Base-by-base conservation (phyloP, 2,113 vertebrate species). In the Coptodon bakossiorum region DNA sequence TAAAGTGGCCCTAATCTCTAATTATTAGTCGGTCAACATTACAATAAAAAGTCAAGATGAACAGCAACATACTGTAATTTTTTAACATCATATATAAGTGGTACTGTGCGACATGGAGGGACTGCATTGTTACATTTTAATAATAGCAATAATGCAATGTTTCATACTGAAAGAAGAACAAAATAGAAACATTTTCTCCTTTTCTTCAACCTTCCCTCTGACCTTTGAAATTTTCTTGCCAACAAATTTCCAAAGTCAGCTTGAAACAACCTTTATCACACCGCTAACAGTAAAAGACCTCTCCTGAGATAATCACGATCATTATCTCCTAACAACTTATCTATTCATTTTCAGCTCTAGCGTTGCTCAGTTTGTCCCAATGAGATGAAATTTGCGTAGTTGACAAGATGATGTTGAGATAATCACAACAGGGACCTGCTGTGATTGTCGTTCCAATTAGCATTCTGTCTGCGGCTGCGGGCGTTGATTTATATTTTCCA, bases 391-490 rank as follows among this genome's bases (percentile, higher is more conserved):
- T 91, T 79, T 93, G 93, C 84, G 92, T 88, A 84, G 88, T 66
- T 88, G 92, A 95, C 94, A 93, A 93, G 93, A 95, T 94, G 92
- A 57, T 61, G 87, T 90, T 81, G 88, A 93, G 92, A 93, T 94
- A 92, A 94, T 92, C 83, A 87, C 92, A 90, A 91, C 89, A 83
- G 88, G 81, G 89, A 88, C 93, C 73, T 79, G 38, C 86, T 82
- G 34, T 81, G 90, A 91, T 89, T 85, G 92, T 88, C 90, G 34
- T 87, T 92, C 84, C 94, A 93, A 95, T 94, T 93, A 94, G 89
- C 80, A 92, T 88, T 89, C 92, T 78, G 86, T 93, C 91, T 80
- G n/a, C 79, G 81, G 86, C 92, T 84, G 50, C n/a, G 54, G 85
- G 91, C 50, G 27, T 78, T 81, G 17, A 90, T 91, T 92, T 92